Evolutionary conservation across 1,140 invertebrate genomes (phyloP), one percentile per base, ranked within the genome.

Genomic region (Scaptomyza montana): DNA sequence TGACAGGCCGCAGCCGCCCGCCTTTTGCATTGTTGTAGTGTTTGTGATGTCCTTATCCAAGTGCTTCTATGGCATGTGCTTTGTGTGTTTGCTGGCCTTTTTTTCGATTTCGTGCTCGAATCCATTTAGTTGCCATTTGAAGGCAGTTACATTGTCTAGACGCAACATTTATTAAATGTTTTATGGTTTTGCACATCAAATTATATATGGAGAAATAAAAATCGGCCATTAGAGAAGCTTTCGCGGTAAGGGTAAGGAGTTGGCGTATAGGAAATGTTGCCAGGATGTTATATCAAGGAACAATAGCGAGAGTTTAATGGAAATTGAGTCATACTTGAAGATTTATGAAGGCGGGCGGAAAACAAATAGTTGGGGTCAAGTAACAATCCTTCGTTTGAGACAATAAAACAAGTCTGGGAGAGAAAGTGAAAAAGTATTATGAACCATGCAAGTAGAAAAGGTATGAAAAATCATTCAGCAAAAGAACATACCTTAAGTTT

Each of bases 111-210:
- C 87, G 82, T 84, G 79, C 64, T 80, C 76, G 77, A 90, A 90
- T 90, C 87, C 87, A 90, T 90, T 90, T 82, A 90, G 82, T 84
- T 90, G 78, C 70, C 81, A 90, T 87, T 90, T 72, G 82, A 77
- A 78, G 87, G 77, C 87, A 90, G 87, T 90, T 90, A 90, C 77
- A 80, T 90, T 87, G 87, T 90, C 87, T 90, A 90, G 87, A 90
- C 87, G 77, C 77, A 89, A 72, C 85, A 80, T 89, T 89, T 89
- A 84, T 89, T 89, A 89, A 87, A 89, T 89, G 84, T 80, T 89
- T 89, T 89, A 89, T 89, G 84, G 84, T 54, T 79, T 64, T 63
- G 69, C 66, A 79, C 82, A 87, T 82, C 82, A 86, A 87, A 82
- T 82, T 82, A 89, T 82, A 82, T 89, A 81, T 73, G 64, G 78